phyloP scores from a whole-genome alignment of 2,888 invertebrate species.

The Anoplius nigerrimus region DNA sequence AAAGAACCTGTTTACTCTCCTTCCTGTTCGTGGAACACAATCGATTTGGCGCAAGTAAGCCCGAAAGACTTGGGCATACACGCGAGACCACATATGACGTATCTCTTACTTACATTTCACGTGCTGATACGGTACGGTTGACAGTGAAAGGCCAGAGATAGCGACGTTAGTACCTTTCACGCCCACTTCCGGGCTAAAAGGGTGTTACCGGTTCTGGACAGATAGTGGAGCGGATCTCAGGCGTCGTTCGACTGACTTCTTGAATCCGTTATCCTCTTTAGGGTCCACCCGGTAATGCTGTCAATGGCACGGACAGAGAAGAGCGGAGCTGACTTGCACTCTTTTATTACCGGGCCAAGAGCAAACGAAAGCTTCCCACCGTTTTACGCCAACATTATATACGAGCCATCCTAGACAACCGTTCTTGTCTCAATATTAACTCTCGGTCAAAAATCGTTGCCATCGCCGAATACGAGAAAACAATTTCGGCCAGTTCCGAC shows the following conservation, averaged over 20 bases:
- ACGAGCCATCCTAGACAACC: too few relatives aligned
- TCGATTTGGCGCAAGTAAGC: slow-evolving; percentile 23
- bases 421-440: too few relatives aligned
- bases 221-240: slow-evolving; percentile 42
- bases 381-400: too few relatives aligned
- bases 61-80: slow-evolving; percentile 16
- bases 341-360: too few relatives aligned
- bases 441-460: too few relatives aligned
- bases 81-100: slow-evolving; percentile 30
- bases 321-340: too few relatives aligned
- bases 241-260: slow-evolving; percentile 25
- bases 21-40: not conserved
- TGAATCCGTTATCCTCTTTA: slow-evolving; percentile 39
- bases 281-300: slow-evolving; percentile 11
- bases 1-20: too few relatives aligned
- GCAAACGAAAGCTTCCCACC: too few relatives aligned
- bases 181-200: slow-evolving; percentile 64
- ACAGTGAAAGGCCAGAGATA: slow-evolving; percentile 48
- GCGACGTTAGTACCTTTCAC: slow-evolving; percentile 60
- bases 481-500: too few relatives aligned
- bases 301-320: too few relatives aligned
- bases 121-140: slow-evolving; percentile 41
- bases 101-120: slow-evolving; percentile 24
- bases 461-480: too few relatives aligned
- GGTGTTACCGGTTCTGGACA: slow-evolving; percentile 54